Percentiles rank a stretch among this genome's conserved stretches.
phyloP scores from a whole-genome alignment of 2,797 vertebrate species.

The Micromesistius poutassou region DNA sequence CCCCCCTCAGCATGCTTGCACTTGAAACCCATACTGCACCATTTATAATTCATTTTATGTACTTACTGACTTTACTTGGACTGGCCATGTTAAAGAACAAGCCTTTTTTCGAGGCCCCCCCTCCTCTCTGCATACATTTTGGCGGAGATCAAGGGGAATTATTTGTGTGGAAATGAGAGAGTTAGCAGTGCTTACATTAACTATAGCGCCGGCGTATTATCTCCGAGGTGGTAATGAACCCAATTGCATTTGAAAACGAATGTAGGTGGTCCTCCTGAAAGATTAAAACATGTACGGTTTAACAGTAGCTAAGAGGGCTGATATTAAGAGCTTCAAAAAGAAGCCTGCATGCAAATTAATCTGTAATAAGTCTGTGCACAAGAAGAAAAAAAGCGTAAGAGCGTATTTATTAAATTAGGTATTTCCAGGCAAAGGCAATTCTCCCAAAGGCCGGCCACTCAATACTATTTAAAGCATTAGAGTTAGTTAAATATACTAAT shows the following conservation, averaged over 20 bases:
- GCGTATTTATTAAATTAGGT: constrained; percentile 83
- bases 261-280: constrained; percentile 76
- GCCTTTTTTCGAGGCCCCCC: constrained; percentile 22
- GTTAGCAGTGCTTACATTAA: constrained; percentile 74
- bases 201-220: constrained; percentile 66
- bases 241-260: constrained; percentile 59
- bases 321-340: constrained; percentile 70
- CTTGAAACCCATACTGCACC: constrained; percentile 43
- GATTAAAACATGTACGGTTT: constrained; percentile 73
- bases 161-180: constrained; percentile 76
- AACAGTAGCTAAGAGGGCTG: constrained; percentile 71
- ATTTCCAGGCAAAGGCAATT: constrained; percentile 67
- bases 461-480: constrained; percentile 75
- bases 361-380: constrained; percentile 74
- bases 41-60: constrained; percentile 74
- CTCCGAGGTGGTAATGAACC: constrained; percentile 75
- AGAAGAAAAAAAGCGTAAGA: constrained; percentile 70
- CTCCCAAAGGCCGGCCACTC: constrained; percentile 61
- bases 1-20: constrained; percentile 31
- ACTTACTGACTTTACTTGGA: constrained; percentile 68
- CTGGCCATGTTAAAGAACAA: constrained; percentile 62
- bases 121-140: constrained; percentile 64
- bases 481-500: background rate
- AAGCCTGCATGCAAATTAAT: constrained; percentile 62
- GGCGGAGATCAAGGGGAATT: constrained; percentile 76